A percentile compares a stretch with the other conserved stretches of the same genome.
Conservation (phyloP, 2,888 invertebrate species). For the Heliconius erato region DNA sequence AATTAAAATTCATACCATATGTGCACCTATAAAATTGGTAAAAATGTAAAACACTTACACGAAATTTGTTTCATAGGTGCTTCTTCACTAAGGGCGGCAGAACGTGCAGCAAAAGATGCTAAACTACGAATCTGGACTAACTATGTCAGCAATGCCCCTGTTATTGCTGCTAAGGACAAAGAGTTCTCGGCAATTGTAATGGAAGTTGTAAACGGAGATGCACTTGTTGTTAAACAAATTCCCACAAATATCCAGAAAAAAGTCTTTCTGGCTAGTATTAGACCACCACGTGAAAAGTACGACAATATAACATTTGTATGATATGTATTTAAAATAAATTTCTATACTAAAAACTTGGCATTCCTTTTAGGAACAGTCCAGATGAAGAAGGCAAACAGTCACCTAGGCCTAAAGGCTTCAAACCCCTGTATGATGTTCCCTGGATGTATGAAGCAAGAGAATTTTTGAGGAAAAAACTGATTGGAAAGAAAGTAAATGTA, state of each 20-base stretch:
- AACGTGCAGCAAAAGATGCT: slow-evolving; percentile 94
- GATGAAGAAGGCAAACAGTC: slow-evolving; percentile 90
- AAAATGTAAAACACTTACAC: not conserved
- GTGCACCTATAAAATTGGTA: not conserved
- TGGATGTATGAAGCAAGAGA: slow-evolving; percentile 99
- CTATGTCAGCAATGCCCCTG: slow-evolving; percentile 91
- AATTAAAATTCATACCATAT: slow-evolving; percentile 36
- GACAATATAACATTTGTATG: slow-evolving; percentile 33
- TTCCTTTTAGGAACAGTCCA: slow-evolving; percentile 71
- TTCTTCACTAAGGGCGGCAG: slow-evolving; percentile 93
- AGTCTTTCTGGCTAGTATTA: slow-evolving; percentile 97
- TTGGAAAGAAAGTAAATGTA: slow-evolving; percentile 97
- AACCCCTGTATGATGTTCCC: slow-evolving; percentile 98
- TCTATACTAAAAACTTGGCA: not conserved
- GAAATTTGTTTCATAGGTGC: slow-evolving; percentile 81
- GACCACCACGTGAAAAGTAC: slow-evolving; percentile 94
- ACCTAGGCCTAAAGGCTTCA: slow-evolving; percentile 89
- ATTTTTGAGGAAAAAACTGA: slow-evolving; percentile 96
- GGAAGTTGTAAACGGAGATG: slow-evolving; percentile 98
- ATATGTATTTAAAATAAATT: not conserved
- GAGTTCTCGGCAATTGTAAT: slow-evolving; percentile 93
- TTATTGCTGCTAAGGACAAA: slow-evolving; percentile 91
- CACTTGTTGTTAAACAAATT: slow-evolving; percentile 91
- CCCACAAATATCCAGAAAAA: slow-evolving; percentile 93
- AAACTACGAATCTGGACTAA: slow-evolving; percentile 96